Percentiles rank a stretch among this genome's conserved stretches.
phyloP scores from a whole-genome alignment of 2,888 invertebrate genomes.

The Euphydryas editha region DNA sequence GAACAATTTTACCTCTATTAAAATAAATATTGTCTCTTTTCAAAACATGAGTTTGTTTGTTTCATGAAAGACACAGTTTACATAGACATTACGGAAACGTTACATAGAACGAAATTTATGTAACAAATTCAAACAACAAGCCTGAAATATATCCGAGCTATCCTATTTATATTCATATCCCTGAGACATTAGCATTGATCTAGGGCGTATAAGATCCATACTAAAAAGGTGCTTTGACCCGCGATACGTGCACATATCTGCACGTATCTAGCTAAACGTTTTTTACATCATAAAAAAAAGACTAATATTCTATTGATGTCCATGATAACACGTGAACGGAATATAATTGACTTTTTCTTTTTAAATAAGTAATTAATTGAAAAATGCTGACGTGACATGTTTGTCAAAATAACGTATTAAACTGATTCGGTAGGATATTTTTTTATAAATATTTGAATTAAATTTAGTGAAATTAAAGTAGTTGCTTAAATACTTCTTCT shows the following conservation, averaged over 20 bases:
- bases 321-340: constrained; percentile 22
- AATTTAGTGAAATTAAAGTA: not conserved
- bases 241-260: constrained; percentile 61
- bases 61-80: too few species aligned
- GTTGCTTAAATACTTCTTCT: not conserved
- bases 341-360: constrained; percentile 24
- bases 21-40: not conserved
- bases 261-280: constrained; percentile 38
- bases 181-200: constrained; percentile 59
- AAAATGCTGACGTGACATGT: constrained; percentile 16
- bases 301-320: constrained; percentile 40
- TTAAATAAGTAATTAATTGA: constrained; percentile 20
- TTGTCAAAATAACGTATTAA: not conserved
- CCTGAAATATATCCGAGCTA: constrained; percentile 41
- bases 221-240: constrained; percentile 73
- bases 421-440: not conserved
- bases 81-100: too few species aligned
- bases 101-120: not conserved
- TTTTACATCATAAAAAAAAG: constrained; percentile 35
- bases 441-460: not conserved
- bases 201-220: constrained; percentile 62
- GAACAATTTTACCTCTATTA: too few species aligned
- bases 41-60: too few species aligned
- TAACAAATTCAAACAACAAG: constrained; percentile 4
- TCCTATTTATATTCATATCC: constrained; percentile 65